A percentile compares a stretch with the other conserved stretches of the same genome.
These are phyloP conservation scores for Byasa hedistus DNA, from an alignment of 2,888 invertebrate genomes.

Conservation along the genomic window DNA sequence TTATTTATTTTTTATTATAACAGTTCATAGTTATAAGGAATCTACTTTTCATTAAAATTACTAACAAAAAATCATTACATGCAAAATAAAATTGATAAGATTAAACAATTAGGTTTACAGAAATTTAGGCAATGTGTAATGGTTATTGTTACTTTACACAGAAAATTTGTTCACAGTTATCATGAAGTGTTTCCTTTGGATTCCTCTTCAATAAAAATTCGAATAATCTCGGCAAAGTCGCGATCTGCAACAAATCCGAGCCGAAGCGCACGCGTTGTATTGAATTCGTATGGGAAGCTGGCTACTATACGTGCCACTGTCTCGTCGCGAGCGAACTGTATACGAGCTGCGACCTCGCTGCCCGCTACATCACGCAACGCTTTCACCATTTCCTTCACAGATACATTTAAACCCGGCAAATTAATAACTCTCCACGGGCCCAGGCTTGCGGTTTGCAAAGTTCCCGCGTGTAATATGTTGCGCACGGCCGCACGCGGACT, in stretches of 20 bases:
- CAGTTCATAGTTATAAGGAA: too few relatives aligned
- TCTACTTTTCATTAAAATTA: too few relatives aligned
- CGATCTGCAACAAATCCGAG: slow-evolving; percentile 59
- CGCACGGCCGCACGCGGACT: slow-evolving; percentile 55
- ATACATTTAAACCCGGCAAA: slow-evolving; percentile 59
- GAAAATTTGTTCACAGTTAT: too few relatives aligned
- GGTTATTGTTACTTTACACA: too few relatives aligned
- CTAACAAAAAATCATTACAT: too few relatives aligned
- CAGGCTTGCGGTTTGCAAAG: slow-evolving; percentile 42
- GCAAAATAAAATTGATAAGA: too few relatives aligned
- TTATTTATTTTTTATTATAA: too few relatives aligned
- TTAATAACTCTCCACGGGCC: slow-evolving; percentile 54
- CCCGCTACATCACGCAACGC: slow-evolving; percentile 58
- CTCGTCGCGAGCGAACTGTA: slow-evolving; percentile 50
- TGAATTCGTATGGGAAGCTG: slow-evolving; percentile 56
- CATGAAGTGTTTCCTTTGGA: neutral
- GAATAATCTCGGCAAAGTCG: slow-evolving; percentile 55
- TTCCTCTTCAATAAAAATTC: slow-evolving; percentile 48
- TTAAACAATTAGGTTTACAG: too few relatives aligned
- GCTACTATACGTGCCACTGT: slow-evolving; percentile 51
- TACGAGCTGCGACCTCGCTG: slow-evolving; percentile 45
- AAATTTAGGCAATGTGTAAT: too few relatives aligned
- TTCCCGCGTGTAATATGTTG: slow-evolving; percentile 56
- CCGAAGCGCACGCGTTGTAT: slow-evolving; percentile 50
- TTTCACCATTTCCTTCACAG: slow-evolving; percentile 52